Evolutionary conservation across 2,888 invertebrate species (phyloP).

Genomic region (Sminthurides aquaticus): DNA sequence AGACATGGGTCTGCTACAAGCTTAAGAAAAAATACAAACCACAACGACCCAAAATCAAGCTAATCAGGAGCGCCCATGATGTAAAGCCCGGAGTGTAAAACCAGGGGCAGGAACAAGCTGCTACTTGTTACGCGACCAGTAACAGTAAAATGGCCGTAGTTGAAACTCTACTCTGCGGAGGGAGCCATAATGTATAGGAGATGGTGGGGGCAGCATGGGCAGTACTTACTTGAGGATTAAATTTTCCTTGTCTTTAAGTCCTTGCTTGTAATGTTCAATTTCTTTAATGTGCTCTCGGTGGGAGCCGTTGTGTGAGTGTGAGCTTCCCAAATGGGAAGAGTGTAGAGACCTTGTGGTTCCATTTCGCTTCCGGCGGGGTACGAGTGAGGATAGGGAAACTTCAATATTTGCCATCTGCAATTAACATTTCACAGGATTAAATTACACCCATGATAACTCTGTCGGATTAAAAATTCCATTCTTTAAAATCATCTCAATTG

Average conservation of each 20-base stretch:
- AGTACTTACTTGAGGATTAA: constrained; percentile 63
- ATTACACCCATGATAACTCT: background rate
- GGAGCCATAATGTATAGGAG: no score
- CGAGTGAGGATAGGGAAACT: constrained; percentile 60
- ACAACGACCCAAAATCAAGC: no score
- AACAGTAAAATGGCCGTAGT: no score
- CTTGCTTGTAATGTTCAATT: constrained; percentile 62
- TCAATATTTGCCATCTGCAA: constrained; percentile 75
- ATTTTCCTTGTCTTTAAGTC: constrained; percentile 70
- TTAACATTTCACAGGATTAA: constrained; percentile 15
- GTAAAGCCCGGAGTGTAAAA: no score
- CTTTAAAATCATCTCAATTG: no score
- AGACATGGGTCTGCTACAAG: no score
- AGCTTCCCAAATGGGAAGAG: constrained; percentile 45
- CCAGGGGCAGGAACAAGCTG: no score
- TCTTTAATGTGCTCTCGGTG: constrained; percentile 49
- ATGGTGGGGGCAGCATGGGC: background rate
- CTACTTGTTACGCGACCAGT: no score
- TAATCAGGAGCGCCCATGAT: no score
- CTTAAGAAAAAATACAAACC: no score
- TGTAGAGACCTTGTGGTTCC: constrained; percentile 41
- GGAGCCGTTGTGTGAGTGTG: constrained; percentile 38
- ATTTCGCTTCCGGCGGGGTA: constrained; percentile 54
- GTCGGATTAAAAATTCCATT: constrained; percentile 5
- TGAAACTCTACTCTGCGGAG: no score